A percentile compares a stretch with the other conserved stretches of the same genome.
phyloP scores from a whole-genome alignment of 2,113 vertebrate species.

The Chlorocebus sabaeus region DNA sequence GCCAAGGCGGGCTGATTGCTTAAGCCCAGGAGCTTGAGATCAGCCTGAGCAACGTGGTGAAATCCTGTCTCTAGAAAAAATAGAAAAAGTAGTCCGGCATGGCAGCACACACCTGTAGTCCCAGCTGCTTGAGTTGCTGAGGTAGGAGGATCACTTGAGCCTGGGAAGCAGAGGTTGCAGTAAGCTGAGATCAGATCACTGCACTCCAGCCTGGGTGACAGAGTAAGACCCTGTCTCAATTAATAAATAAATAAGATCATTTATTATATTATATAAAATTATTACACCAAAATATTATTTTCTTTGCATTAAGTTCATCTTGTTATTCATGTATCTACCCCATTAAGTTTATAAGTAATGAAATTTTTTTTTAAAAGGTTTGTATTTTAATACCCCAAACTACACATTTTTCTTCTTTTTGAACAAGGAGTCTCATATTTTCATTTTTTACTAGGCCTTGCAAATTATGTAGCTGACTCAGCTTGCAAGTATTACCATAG shows the following conservation, averaged over 20 bases:
- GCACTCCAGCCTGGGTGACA: no score
- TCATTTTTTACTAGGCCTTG: neutral
- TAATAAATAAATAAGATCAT: neutral
- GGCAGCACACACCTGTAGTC: no score
- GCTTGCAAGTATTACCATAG: neutral
- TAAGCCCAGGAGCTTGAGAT: no score
- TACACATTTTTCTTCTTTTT: neutral
- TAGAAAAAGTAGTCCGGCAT: no score
- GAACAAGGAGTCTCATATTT: neutral
- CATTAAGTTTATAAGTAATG: neutral
- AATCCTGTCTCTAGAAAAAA: no score
- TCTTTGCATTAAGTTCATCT: neutral
- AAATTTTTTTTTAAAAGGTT: neutral
- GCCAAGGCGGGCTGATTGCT: no score
- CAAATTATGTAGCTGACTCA: neutral
- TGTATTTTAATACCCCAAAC: neutral
- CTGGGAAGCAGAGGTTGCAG: no score
- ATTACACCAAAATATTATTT: neutral
- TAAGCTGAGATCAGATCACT: no score
- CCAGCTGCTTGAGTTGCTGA: no score
- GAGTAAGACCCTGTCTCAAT: no score
- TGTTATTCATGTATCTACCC: neutral
- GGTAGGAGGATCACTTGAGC: no score
- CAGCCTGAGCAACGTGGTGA: no score
- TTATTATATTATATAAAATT: constrained; percentile 6